Conservation (phyloP, 2,113 vertebrate genomes). For the Psittacara wagleri region DNA sequence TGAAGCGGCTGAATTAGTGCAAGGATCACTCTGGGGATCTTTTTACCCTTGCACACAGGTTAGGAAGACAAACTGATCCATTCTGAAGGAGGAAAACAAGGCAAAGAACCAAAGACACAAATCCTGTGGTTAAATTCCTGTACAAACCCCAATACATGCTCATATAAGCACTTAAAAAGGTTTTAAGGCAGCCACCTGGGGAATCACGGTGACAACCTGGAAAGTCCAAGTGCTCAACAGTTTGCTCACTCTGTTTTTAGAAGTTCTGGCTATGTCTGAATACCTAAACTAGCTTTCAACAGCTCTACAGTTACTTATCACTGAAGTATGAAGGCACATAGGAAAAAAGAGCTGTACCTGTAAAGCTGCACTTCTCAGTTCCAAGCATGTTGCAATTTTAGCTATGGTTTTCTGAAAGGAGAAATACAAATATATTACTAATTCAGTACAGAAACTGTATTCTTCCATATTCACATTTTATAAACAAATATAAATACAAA, state of each 20-base stretch:
- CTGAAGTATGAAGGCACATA: not conserved
- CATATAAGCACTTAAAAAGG: not conserved
- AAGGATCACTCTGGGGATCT: not conserved
- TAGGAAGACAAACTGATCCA: not conserved
- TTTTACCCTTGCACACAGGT: not conserved
- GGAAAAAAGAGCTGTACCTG: constrained; percentile 79
- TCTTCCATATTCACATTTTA: not conserved
- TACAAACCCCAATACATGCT: not conserved
- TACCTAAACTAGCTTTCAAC: not conserved
- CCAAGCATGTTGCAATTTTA: constrained; percentile 96
- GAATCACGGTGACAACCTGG: rapidly evolving
- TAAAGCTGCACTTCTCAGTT: constrained; percentile 92
- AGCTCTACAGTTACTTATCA: not conserved
- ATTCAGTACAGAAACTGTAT: not conserved
- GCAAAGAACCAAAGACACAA: not conserved
- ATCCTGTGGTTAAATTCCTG: not conserved
- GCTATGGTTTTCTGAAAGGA: constrained; percentile 89
- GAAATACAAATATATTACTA: not conserved
- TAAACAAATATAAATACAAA: not conserved
- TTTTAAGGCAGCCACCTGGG: not conserved
- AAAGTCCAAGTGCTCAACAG: not conserved
- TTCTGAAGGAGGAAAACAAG: not conserved
- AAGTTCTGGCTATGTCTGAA: not conserved
- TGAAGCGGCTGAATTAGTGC: not conserved
- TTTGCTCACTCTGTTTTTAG: not conserved